Conservation (phyloP, 2,797 vertebrate genomes). For the Champsocephalus esox region DNA sequence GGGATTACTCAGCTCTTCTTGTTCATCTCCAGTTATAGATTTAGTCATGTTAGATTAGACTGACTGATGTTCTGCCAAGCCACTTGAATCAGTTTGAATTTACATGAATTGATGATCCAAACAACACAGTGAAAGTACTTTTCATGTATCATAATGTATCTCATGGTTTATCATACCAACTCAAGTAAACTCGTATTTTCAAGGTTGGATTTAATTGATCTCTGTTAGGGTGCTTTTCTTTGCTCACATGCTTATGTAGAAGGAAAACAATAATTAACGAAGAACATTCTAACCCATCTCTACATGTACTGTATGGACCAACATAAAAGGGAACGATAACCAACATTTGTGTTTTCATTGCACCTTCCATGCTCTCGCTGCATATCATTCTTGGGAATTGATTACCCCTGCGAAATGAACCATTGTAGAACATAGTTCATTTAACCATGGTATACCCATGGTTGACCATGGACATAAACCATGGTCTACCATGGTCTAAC, state of each 20-base stretch:
- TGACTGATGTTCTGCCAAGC: slow-evolving; percentile 49
- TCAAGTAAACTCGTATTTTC: slow-evolving; percentile 1
- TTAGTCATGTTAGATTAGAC: slow-evolving; percentile 41
- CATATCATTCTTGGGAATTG: slow-evolving; percentile 58
- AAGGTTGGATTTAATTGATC: slow-evolving; percentile 21
- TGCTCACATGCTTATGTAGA: slow-evolving; percentile 2
- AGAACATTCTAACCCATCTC: slow-evolving; percentile 24
- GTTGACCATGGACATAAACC: too few relatives aligned
- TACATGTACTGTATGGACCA: slow-evolving; percentile 22
- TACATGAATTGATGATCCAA: slow-evolving; percentile 24
- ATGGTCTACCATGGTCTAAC: too few relatives aligned
- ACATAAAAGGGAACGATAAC: slow-evolving; percentile 55
- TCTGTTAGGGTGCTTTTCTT: slow-evolving; percentile 36
- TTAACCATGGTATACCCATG: too few relatives aligned
- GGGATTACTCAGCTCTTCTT: slow-evolving; percentile 36
- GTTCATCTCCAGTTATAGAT: slow-evolving; percentile 49
- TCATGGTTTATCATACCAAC: slow-evolving; percentile 18
- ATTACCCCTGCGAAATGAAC: background rate
- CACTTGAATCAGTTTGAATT: slow-evolving; percentile 46
- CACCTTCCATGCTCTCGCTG: slow-evolving; percentile 47
- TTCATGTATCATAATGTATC: slow-evolving; percentile 16
- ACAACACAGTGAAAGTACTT: slow-evolving; percentile 15
- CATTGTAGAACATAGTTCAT: too few relatives aligned
- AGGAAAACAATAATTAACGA: slow-evolving; percentile 37
- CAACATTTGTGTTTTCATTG: slow-evolving; percentile 49